Conservation (phyloP, 1,140 invertebrate genomes). For the Steinernema khuongi region DNA sequence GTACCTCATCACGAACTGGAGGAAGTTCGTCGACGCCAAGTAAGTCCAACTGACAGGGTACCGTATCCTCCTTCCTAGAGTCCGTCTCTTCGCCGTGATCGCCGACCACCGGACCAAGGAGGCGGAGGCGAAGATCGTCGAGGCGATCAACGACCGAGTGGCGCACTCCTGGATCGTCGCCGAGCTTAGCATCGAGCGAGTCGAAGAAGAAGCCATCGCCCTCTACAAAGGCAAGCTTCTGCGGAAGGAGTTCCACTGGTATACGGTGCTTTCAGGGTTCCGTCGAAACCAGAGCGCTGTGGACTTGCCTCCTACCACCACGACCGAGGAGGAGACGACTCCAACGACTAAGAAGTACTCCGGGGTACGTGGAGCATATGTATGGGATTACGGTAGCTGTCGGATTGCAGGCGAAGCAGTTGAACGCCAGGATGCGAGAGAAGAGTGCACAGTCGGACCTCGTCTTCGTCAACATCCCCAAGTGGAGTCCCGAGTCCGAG, state of each 20-base stretch:
- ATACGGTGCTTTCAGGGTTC: neutral
- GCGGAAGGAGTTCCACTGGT: neutral
- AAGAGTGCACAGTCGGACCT: neutral
- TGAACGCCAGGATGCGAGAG: neutral
- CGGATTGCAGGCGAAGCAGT: neutral
- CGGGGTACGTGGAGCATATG: neutral
- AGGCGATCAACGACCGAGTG: neutral
- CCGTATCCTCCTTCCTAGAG: neutral
- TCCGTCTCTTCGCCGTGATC: neutral
- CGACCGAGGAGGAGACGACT: neutral
- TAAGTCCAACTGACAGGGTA: neutral
- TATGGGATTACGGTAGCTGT: neutral
- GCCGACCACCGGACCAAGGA: neutral
- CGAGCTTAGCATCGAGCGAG: neutral
- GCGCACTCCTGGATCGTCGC: neutral
- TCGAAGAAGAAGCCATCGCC: neutral
- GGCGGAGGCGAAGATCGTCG: neutral
- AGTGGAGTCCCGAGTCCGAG: neutral
- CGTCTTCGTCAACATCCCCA: neutral
- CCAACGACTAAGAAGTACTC: neutral
- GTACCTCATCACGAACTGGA: neutral
- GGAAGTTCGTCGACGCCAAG: slow-evolving; percentile 3
- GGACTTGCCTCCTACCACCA: neutral
- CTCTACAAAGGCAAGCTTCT: neutral
- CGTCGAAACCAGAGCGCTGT: neutral